Base-by-base conservation (phyloP, 2,888 invertebrate genomes). In the Nipponacmea schrenckii region DNA sequence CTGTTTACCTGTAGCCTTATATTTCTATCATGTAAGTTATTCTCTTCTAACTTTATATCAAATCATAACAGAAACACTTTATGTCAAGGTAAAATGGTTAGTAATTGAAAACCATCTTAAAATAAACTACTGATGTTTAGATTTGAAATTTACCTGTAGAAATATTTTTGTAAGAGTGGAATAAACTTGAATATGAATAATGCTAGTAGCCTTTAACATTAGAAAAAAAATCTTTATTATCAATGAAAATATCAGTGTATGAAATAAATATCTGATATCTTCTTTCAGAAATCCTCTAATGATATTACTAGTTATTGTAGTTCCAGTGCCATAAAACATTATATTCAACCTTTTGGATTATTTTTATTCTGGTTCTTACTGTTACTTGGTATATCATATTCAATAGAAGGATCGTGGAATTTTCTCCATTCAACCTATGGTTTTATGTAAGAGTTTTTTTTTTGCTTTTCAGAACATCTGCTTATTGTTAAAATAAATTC, bases 1-100 rank as follows among this genome's bases (percentile, higher is more conserved):
- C 26, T 91, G 96, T 79, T 93, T 96, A 17, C 96, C 97, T 1
- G 92, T 94, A 46, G 91, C 93, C 45, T 92, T 97, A 78, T 92
- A 93, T 80, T 90, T 94, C 74, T 72, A 50, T 46, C 12, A 45
- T 65, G 39, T 39, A 39, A 39, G 39, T 39, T 4, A 8, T 39
- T 39, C 39, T 5, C 1, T 39, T 31, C 7, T 2, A 31, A 39
- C 1, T 39, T 39, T 5, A 1, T 39, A 39, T 39, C 31, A 31
- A 31, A 31, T 3, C 31, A 31, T 31, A 31, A 31, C 31, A 31
- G 5, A 5, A 31, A 31, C 5, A 31, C 31, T 31, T 31, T 5
- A 31, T 31, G 31, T 31, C 5, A 5, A 31, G 31, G 5, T 31
- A 31, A 31, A 31, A 31, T 31, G 31, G 5, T 31, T 31, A 31